phyloP scores from a whole-genome alignment of 92 coral and sea anemone species.

The Paramuricea clavata region DNA sequence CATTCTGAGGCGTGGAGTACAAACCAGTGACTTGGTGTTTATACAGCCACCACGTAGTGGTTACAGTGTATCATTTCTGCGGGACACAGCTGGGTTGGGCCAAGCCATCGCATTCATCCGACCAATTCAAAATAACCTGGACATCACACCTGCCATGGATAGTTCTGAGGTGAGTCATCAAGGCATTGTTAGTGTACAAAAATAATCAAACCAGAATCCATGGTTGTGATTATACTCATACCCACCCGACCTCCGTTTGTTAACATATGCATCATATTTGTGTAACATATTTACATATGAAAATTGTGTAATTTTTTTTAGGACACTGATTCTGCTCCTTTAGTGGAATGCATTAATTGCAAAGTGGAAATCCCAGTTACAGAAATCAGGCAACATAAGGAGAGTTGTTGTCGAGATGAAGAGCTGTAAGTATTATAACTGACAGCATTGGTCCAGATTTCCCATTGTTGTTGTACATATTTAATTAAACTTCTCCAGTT shows the following conservation, averaged over 20 bases:
- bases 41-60: too few relatives aligned
- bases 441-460: too few relatives aligned
- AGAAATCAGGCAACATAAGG: background rate
- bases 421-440: background rate
- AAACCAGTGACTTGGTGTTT: conserved; percentile 12
- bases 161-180: background rate
- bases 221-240: too few relatives aligned
- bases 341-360: background rate
- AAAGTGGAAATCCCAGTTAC: background rate
- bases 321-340: background rate
- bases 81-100: conserved; percentile 28
- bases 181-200: too few relatives aligned
- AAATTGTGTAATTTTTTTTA: too few relatives aligned
- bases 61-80: conserved; percentile 29
- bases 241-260: too few relatives aligned
- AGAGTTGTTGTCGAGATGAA: background rate
- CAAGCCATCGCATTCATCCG: conserved; percentile 3
- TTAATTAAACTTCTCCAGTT: too few relatives aligned
- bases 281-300: background rate
- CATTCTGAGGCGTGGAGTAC: conserved; percentile 18
- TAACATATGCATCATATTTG: too few relatives aligned
- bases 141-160: background rate
- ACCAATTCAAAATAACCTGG: background rate
- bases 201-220: background rate
- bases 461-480: too few relatives aligned